Percentiles rank a stretch among this genome's conserved stretches.
Evolutionary conservation across 2,113 vertebrate genomes (phyloP).

Genomic region (Xyrauchen texanus): DNA sequence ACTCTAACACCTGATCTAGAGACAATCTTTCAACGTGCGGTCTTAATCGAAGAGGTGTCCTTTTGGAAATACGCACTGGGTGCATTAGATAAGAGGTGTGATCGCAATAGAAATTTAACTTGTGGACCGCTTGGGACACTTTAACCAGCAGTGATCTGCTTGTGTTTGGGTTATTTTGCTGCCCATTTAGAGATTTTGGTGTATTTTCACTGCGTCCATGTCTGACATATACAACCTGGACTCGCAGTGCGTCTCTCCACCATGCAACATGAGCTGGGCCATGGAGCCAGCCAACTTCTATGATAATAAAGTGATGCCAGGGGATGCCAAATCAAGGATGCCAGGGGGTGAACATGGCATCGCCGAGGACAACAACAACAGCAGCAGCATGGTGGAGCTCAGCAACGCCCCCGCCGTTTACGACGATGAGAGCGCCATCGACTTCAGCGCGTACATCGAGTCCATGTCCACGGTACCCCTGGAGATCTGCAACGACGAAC

Average conservation of each 20-base stretch:
- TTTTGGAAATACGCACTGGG: neutral
- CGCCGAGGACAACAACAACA: conserved; percentile 61
- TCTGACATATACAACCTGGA: conserved; percentile 91
- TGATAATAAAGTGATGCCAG: conserved; percentile 77
- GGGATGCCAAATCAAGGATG: conserved; percentile 55
- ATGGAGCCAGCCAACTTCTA: conserved; percentile 93
- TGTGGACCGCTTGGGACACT: neutral
- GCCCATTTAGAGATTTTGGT: neutral
- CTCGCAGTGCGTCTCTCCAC: conserved; percentile 67
- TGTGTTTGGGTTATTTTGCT: neutral
- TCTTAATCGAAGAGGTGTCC: neutral
- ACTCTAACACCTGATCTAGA: neutral
- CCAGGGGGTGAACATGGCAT: conserved; percentile 71
- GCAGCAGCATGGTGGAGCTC: conserved; percentile 80
- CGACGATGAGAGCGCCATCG: conserved; percentile 92
- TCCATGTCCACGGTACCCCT: conserved; percentile 92
- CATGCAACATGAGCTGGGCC: conserved; percentile 85
- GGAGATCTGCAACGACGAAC: conserved; percentile 98
- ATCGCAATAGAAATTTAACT: neutral
- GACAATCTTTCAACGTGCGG: neutral
- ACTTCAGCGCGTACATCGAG: conserved; percentile 96
- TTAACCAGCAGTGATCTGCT: neutral
- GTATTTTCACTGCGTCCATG: conserved; percentile 74
- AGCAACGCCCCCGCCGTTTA: conserved; percentile 86
- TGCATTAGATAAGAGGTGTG: neutral